phyloP scores from a whole-genome alignment of 92 coral and sea anemone genomes.

The Phenganax subtilis region DNA sequence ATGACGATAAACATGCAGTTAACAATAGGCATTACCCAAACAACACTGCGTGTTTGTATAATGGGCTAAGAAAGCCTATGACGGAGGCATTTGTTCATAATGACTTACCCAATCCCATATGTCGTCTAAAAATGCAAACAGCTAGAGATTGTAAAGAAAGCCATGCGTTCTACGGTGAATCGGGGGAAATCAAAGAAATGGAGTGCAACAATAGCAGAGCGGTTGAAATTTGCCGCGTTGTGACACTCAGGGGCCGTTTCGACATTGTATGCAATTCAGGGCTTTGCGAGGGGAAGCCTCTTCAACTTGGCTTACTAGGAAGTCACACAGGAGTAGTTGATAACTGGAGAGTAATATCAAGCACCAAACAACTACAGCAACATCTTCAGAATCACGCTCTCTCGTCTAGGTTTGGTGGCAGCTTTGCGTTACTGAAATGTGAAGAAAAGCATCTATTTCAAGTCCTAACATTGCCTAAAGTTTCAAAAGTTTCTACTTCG shows the following conservation, averaged over 20 bases:
- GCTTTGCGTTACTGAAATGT: constrained; percentile 29
- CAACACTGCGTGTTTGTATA: constrained; percentile 40
- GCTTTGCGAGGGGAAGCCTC: constrained; percentile 3
- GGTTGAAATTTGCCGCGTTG: constrained; percentile 2
- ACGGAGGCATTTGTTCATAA: background rate
- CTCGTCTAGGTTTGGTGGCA: constrained; percentile 14
- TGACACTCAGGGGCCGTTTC: background rate
- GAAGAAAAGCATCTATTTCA: constrained; percentile 1
- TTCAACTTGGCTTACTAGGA: background rate
- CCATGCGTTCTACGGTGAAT: constrained; percentile 1
- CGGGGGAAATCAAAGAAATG: constrained; percentile 9
- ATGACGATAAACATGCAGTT: background rate
- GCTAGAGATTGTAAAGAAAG: constrained; percentile 17
- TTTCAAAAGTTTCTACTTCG: background rate
- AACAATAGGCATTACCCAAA: constrained; percentile 42
- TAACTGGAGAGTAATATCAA: constrained; percentile 7
- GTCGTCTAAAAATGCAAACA: constrained; percentile 5
- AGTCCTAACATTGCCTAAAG: constrained; percentile 18
- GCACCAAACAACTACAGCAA: background rate
- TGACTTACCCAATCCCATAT: background rate
- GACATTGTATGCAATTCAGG: background rate
- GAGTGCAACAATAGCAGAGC: background rate
- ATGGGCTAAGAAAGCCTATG: constrained; percentile 45
- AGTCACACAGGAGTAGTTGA: constrained; percentile 15
- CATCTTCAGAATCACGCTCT: background rate